Conservation (phyloP, 2,888 invertebrate species). For the Andrena trimmerana region DNA sequence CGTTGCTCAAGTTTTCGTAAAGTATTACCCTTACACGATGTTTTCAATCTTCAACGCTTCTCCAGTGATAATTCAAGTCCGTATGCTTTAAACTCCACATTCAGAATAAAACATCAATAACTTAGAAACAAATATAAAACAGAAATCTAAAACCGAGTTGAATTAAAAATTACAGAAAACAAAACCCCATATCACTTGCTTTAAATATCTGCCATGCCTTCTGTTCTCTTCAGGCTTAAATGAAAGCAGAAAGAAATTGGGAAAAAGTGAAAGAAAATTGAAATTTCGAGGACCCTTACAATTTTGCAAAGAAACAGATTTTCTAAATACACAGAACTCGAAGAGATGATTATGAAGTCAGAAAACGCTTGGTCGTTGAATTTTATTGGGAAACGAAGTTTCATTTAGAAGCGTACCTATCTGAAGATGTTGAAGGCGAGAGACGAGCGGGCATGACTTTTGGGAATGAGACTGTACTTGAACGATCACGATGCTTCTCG, state of each 20-base stretch:
- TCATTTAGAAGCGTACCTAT: not conserved
- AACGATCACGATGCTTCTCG: conserved; percentile 13
- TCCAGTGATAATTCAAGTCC: not conserved
- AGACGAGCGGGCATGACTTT: conserved; percentile 2
- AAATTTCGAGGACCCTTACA: too few species aligned
- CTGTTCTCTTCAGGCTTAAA: too few species aligned
- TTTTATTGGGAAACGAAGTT: not conserved
- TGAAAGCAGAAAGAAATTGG: too few species aligned
- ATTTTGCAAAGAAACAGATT: too few species aligned
- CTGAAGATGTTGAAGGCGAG: not conserved
- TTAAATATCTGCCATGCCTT: too few species aligned
- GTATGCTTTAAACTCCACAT: not conserved
- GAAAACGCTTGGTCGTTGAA: not conserved
- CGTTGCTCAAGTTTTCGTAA: not conserved
- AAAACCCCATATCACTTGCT: too few species aligned
- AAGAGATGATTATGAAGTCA: too few species aligned
- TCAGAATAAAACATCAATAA: not conserved
- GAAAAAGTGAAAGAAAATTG: too few species aligned
- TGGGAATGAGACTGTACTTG: not conserved
- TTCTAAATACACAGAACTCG: too few species aligned
- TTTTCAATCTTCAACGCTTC: conserved; percentile 3
- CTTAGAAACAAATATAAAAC: not conserved
- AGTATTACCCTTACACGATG: conserved; percentile 4
- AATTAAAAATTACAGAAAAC: not conserved
- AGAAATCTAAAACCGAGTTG: not conserved